A percentile compares a stretch with the other conserved stretches of the same genome.
Conservation (phyloP, 92 coral and sea anemone genomes). For the Scolanthus callimorphus region DNA sequence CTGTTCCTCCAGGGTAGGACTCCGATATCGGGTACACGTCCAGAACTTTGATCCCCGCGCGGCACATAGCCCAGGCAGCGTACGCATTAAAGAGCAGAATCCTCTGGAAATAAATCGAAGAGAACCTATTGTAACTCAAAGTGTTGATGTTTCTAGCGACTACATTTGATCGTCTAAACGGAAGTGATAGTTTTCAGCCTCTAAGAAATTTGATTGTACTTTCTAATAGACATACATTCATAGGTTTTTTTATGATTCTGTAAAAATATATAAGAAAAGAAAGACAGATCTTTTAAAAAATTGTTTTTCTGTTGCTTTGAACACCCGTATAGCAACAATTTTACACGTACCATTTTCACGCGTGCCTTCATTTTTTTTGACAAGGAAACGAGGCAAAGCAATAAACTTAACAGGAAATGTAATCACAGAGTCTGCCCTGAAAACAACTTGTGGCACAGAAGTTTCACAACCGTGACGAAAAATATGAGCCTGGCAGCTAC, state of each 20-base stretch:
- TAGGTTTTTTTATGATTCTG: too few relatives aligned
- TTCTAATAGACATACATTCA: too few relatives aligned
- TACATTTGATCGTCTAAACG: too few relatives aligned
- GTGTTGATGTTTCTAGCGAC: too few relatives aligned
- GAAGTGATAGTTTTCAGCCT: too few relatives aligned
- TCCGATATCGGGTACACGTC: conserved; percentile 38
- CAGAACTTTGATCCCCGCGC: conserved; percentile 25
- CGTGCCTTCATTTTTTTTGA: too few relatives aligned
- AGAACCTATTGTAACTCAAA: neutral
- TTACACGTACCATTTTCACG: neutral
- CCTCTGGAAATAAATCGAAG: conserved; percentile 15
- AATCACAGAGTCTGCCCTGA: too few relatives aligned
- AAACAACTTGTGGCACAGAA: neutral
- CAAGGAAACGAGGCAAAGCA: neutral
- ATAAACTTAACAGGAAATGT: too few relatives aligned
- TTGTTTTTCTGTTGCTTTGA: neutral
- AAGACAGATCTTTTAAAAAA: neutral
- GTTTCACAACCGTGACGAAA: neutral
- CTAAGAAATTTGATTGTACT: too few relatives aligned
- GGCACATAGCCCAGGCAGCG: conserved; percentile 47
- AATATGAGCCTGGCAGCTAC: neutral
- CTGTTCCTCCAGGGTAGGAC: conserved; percentile 30
- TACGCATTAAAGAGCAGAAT: conserved; percentile 24
- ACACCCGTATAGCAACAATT: neutral
- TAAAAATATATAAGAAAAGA: too few relatives aligned